Base-by-base conservation (phyloP, 1,140 invertebrate species). In the Heliconius himera region DNA sequence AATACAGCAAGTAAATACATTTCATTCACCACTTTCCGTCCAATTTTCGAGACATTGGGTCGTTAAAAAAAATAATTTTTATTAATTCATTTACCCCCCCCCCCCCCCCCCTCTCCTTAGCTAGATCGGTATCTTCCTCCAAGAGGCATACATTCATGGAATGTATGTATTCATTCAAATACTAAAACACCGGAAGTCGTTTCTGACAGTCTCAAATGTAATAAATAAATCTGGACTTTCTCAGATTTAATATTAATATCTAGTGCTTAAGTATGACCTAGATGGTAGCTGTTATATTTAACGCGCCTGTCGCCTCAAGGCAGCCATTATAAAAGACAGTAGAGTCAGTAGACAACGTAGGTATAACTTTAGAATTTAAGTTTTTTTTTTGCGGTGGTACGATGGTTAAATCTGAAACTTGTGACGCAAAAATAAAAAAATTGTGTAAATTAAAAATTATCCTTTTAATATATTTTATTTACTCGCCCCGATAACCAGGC, bases 271-370 rank as follows among this genome's bases (percentile, higher is more conserved):
- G 70, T 66, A 75, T 76, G 78, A 82, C 81, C 74, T 73, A 82
- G 77, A 79, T 81, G 72, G 80, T 79, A 81, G 80, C 80, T 74
- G 76, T 81, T 83, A 79, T 73, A 81, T 80, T 79, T 76, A 82
- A 74, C 49, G 66, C 60, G 73, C 60, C 71, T 33, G 72, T 81
- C 75, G 80, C 82, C 75, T 77, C n/a, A 33, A 71, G 82, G 78
- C 75, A 81, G 54, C 60, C 60, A 66, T 66, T 66, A 66, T 66
- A 66, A 66, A 66, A 66, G 60, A 66, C 60, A 66, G 60, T 66
- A 66, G 26, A 16, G 60, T 29, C 26, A 66, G 60, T 29, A 66
- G 1, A 6, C 11, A 66, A 66, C 18, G 18, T 51, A 51, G 49
- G 18, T 51, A 51, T 66, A 2, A 11, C 5, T 66, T 66, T 18